Base-by-base conservation (phyloP, 92 coral and sea anemone species). In the Heteractis magnifica region DNA sequence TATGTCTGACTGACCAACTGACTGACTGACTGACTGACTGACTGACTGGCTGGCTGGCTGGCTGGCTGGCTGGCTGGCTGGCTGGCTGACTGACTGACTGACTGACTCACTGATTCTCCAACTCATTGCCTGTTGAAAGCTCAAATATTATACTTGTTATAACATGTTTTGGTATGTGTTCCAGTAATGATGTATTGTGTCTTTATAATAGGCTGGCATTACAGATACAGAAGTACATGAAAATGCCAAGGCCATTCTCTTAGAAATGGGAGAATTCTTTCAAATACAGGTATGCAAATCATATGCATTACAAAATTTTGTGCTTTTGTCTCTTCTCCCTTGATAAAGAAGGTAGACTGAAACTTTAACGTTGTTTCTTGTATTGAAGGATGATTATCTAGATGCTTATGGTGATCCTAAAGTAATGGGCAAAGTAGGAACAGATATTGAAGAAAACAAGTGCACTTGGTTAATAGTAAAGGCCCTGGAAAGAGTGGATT, bases 391-490 rank as follows among this genome's bases (percentile, higher is more conserved):
- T 82, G 99, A 96, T 81, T 94, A 83, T 76, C 82, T 96, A 12
- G 99, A 96, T 80, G 92, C 93, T 81, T 96, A 90, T 90, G 99
- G 99, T 6, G 98, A 96, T 76, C 95, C 98, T 48, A 86, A 49
- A 4, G 93, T 96, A 16, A 96, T 94, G 19, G 99, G 99, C 3
- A 96, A 96, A 84, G 93, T 96, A 20, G 99, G 99, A 14, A 96
- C 99, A 12, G 99, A 96, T 71, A 96, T 96, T 73, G 99, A 96
- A 84, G 99, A 96, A 62, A 88, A 90, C 74, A 96, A 96, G 53
- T 96, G 99, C 83, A 90, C 99, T 11, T 96, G 99, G 99, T 89
- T 96, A 34, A 83, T 96, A 11, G 93, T 96, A 2, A 98, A 96
- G 82, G 98, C 99, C 26, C 79, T 96, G 72, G 88, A 90, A 79